Base-by-base conservation (phyloP, 2,113 vertebrate genomes). In the Anarhynchus alexandrinus region DNA sequence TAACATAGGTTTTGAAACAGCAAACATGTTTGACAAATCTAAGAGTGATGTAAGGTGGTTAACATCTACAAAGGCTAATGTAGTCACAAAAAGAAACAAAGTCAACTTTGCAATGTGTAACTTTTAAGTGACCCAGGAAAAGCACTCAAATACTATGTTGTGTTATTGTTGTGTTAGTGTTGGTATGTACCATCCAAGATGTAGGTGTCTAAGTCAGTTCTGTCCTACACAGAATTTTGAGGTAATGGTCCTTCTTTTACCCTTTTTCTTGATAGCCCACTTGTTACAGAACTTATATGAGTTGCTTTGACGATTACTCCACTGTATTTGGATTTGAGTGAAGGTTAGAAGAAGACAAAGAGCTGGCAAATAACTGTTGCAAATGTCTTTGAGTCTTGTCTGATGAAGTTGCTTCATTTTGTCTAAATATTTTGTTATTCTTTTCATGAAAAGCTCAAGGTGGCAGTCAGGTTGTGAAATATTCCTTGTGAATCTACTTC, bases 211-310 rank as follows among this genome's bases (percentile, higher is more conserved):
- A 49, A 36, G 5, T 47, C 71, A 72, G 17, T 62, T 58, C n/a
- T 64, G 61, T 27, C 34, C 26, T 82, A 61, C 32, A 34, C 14
- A 72, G 38, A 64, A 76, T 54, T 49, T 62, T 52, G 38, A 72
- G 27, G 9, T 66, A 23, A 34, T 58, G 12, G 5, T 58, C 34
- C 16, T 57, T 78, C 19, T 79, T 76, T 76, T 36, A 40, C 9
- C 1, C 2, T 64, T 82, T 76, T 36, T 22, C 10, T 72, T 42
- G 30, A 26, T 16, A 86, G 5, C 1, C 6, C 21, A 29, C 11
- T 32, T 61, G 3, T n/a, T 83, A 42, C 15, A 89, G 18, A 22
- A 43, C 8, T 70, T 0, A 8, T 6, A 0, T 27, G 4, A 47
- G 11, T 27, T 65, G 5, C 13, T 45, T 73, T 47, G 21, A 67